Evolutionary conservation across 1,140 invertebrate genomes (phyloP).

Genomic region (Apocrypta bakeri): DNA sequence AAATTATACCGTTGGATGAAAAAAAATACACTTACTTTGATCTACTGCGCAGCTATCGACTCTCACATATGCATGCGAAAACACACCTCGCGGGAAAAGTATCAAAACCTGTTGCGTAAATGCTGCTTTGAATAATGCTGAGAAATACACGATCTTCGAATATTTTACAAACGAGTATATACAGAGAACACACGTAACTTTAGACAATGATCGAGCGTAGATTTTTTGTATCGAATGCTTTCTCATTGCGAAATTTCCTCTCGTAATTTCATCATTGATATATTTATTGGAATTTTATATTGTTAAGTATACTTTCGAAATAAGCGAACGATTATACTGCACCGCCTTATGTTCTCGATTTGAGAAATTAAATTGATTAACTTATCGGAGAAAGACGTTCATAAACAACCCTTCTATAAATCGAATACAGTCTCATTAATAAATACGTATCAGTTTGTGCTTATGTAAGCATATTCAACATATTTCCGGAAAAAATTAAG

Average conservation of each 20-base stretch:
- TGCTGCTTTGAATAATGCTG: no score
- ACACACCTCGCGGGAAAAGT: background rate
- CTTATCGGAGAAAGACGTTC: constrained; percentile 15
- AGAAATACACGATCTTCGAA: no score
- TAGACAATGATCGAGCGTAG: no score
- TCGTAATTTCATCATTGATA: no score
- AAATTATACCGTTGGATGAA: background rate
- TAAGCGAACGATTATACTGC: background rate
- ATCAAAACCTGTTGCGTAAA: background rate
- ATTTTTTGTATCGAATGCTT: no score
- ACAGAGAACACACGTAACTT: no score
- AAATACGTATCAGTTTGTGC: background rate
- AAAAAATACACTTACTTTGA: background rate
- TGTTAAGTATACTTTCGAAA: background rate
- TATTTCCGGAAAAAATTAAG: no score
- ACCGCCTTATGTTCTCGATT: background rate
- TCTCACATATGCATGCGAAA: background rate
- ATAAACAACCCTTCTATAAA: constrained; percentile 14
- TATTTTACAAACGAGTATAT: no score
- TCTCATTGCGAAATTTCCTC: no score
- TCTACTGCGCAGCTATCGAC: background rate
- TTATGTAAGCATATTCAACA: no score
- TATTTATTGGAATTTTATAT: no score
- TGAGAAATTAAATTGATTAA: constrained; percentile 32
- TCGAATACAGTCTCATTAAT: constrained; percentile 7